Conservation (phyloP, 2,113 vertebrate genomes). For the Oreamnos americanus region DNA sequence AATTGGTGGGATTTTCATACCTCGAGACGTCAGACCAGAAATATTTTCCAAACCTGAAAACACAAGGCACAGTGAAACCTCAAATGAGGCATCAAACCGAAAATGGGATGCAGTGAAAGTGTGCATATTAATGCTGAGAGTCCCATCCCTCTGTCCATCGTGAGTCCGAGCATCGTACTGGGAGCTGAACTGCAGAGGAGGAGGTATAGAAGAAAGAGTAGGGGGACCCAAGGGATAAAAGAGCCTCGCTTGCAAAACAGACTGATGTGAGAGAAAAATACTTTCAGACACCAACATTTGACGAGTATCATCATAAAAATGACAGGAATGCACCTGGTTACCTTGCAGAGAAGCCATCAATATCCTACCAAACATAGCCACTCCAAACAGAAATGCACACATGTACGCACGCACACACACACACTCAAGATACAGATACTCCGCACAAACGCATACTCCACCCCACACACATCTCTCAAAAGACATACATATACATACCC, state of each 20-base stretch:
- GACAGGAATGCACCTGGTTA: not conserved
- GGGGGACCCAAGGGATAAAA: not conserved
- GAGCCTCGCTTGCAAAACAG: not conserved
- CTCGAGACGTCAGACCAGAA: not conserved
- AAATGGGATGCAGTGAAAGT: not conserved
- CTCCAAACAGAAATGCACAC: not conserved
- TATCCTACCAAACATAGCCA: not conserved
- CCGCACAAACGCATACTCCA: not conserved
- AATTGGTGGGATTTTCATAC: not conserved
- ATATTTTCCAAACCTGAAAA: not conserved
- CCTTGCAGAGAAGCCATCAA: not conserved
- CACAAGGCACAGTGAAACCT: not conserved
- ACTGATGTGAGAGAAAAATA: not conserved
- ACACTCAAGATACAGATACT: not conserved
- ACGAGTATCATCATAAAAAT: not conserved
- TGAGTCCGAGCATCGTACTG: not conserved
- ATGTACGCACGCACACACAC: fast-evolving
- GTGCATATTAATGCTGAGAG: too few relatives aligned
- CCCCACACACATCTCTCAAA: not conserved
- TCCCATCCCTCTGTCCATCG: not conserved
- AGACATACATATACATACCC: not conserved
- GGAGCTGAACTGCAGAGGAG: not conserved
- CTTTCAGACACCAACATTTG: not conserved
- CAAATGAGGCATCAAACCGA: not conserved
- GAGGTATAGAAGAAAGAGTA: fast-evolving